A percentile compares a stretch with the other conserved stretches of the same genome.
phyloP scores from a whole-genome alignment of 2,797 vertebrate genomes.

The Peromyscus nudipes region DNA sequence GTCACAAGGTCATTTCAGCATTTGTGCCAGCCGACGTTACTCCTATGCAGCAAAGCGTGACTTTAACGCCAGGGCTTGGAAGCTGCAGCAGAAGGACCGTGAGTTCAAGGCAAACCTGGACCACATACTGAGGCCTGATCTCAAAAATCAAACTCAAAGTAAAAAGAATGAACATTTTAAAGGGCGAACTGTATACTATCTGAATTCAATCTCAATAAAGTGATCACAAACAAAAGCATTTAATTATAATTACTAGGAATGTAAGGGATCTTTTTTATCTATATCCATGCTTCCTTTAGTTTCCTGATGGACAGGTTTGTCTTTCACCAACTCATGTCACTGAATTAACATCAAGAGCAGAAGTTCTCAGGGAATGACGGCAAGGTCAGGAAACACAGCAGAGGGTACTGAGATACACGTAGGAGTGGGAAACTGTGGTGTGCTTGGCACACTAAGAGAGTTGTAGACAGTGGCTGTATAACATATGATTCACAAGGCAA shows the following conservation, averaged over 20 bases:
- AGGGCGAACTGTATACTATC: background rate
- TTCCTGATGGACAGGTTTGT: background rate
- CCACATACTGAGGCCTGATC: background rate
- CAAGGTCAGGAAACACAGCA: background rate
- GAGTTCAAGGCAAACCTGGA: background rate
- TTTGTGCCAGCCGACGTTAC: background rate
- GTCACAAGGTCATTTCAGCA: background rate
- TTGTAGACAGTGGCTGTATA: background rate
- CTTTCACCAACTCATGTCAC: conserved; percentile 28
- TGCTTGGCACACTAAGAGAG: no score
- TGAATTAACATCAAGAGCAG: conserved; percentile 21
- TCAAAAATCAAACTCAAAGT: background rate
- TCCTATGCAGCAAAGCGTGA: background rate
- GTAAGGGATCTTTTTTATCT: background rate
- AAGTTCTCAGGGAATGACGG: background rate
- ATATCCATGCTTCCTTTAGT: background rate
- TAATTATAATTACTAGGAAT: background rate
- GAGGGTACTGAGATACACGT: no score
- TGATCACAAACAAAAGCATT: background rate
- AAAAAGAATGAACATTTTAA: background rate
- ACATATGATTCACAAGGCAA: background rate
- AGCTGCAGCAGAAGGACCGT: background rate
- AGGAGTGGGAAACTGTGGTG: background rate
- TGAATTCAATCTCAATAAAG: background rate
- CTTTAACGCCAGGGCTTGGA: background rate